Evolutionary conservation across 2,888 invertebrate genomes (phyloP), one percentile per base, ranked within the genome.

Genomic region (Miltochrista miniata): DNA sequence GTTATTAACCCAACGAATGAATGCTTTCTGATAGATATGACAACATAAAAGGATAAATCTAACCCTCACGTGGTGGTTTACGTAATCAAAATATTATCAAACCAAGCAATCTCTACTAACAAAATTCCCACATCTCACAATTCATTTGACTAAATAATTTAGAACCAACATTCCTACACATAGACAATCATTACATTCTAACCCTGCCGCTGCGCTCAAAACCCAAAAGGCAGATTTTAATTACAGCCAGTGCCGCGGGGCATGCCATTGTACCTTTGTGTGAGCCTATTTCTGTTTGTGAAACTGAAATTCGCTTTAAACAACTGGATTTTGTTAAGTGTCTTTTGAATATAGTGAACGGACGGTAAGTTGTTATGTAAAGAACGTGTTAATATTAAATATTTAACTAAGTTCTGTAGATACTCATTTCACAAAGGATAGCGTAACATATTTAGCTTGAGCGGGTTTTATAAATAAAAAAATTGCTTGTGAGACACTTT

Each of bases 161-260:
- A 38, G 15, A 24, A 37, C 46, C 33, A 29, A 41, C 18, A 35
- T 30, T 45, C 45, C 7, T 7, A 35, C 43, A 45, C 59, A 60
- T 24, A 24, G 18, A 24, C 18, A 53, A 40, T 48, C 58, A 51
- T 29, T 10, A 18, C 29, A 15, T 43, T 51, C 29, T 39, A 52
- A 52, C 54, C 61, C 52, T 51, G 47, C 47, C 58, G 54, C 53
- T 61, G 58, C 48, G 41, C 35, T 46, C 72, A 62, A 67, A 77
- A 78, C 73, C 82, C 80, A 82, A 89, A 87, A 82, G 85, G 84
- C 84, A 72, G 79, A 82, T 87, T 89, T 89, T 90, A 89, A 90
- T 90, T 87, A 89, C 83, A 80, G 69, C 70, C 76, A 76, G 80
- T 68, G 85, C 85, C 83, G 55, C 65, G 49, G 70, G 85, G 69